phyloP scores from a whole-genome alignment of 2,113 vertebrate species.

The Paramormyrops kingsleyae region DNA sequence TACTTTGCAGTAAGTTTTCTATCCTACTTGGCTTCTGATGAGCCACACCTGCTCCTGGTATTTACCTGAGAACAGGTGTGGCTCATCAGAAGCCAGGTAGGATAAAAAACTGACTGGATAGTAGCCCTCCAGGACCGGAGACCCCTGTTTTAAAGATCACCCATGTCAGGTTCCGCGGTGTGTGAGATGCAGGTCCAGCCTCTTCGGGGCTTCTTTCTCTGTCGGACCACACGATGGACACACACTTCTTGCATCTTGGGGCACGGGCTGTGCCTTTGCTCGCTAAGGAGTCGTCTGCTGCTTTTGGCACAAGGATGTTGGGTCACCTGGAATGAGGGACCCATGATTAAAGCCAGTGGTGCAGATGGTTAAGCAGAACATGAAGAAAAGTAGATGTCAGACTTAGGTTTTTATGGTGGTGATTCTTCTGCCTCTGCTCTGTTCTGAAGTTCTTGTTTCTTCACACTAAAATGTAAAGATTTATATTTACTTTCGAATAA shows the following conservation, averaged over 20 bases:
- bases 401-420: constrained; percentile 33
- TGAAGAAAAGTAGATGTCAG: constrained; percentile 22
- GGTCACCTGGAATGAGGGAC: background rate
- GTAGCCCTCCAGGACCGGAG: too few relatives aligned
- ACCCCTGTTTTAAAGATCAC: background rate
- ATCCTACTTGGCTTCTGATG: too few relatives aligned
- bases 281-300: background rate
- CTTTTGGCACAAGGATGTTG: background rate
- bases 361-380: background rate
- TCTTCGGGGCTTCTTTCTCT: background rate
- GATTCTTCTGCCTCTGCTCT: constrained; percentile 21
- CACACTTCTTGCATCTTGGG: background rate
- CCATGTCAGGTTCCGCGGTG: background rate
- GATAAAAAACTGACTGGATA: too few relatives aligned
- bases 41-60: too few relatives aligned
- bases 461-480: constrained; percentile 43
- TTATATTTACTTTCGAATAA: constrained; percentile 60
- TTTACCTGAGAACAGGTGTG: too few relatives aligned
- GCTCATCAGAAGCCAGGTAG: too few relatives aligned
- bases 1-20: too few relatives aligned
- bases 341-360: background rate
- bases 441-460: constrained; percentile 30
- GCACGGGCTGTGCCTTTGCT: background rate
- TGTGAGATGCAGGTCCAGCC: background rate
- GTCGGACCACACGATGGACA: background rate